Evolutionary conservation across 2,113 vertebrate genomes (phyloP), one percentile per base, ranked within the genome.

Genomic region (Ptychochromis oligacanthus): DNA sequence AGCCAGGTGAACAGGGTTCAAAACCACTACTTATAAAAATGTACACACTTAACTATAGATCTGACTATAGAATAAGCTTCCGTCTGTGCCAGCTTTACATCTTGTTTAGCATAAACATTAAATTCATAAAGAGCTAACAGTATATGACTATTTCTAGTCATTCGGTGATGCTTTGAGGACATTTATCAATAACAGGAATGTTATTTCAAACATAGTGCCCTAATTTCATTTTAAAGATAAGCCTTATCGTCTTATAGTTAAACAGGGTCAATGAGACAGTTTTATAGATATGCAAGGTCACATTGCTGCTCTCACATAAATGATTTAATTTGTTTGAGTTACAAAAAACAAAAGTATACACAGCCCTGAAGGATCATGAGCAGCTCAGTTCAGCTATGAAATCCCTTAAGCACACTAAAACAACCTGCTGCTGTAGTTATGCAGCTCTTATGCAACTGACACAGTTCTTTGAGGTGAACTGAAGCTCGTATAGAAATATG

Each of bases 391-490:
- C 24, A 79, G 38, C 79, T 26, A 77, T 26, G 13, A 78, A 87
- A 60, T 87, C 86, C 79, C 84, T 28, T n/a, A 67, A 70, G 86
- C 46, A 12, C 56, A 67, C 52, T 61, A 64, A 84, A 89, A 89
- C 76, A 85, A 83, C 72, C 72, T 82, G 22, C 84, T 82, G 28
- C 88, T 88, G 90, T 82, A 80, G 81, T 70, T 72, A 82, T 83
- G 84, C 67, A 40, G 75, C 67, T 55, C 64, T 94, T 94, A 93
- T 80, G 81, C 79, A 93, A 95, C 88, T 55, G 89, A 62, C 92
- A 92, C 82, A 79, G 81, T 89, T 92, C 34, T 92, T 80, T 38
- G 56, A 82, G 28, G 61, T 81, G 58, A 91, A 89, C 74, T 54
- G 72, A 64, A 17, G 49, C 56, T 60, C 6, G 3, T 62, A 81